phyloP scores from a whole-genome alignment of 2,113 vertebrate species.

The Aptenodytes forsteri region DNA sequence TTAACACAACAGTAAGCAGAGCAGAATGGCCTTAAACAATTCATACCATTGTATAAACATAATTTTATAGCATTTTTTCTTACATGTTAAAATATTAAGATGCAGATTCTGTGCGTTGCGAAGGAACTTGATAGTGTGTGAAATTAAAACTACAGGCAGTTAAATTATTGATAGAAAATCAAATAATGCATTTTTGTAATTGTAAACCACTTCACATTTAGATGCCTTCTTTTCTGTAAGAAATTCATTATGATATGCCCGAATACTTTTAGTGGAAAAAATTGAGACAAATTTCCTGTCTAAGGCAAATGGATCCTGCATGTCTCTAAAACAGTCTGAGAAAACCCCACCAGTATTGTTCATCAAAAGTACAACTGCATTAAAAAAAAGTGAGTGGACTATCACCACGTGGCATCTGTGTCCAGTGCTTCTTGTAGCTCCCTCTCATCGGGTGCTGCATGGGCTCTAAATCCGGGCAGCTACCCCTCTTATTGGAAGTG shows the following conservation, averaged over 20 bases:
- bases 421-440: background rate
- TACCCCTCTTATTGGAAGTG: background rate
- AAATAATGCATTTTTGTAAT: background rate
- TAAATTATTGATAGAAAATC: constrained; percentile 41
- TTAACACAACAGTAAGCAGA: background rate
- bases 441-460: rapidly evolving
- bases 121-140: constrained; percentile 37
- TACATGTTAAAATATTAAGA: background rate
- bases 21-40: background rate
- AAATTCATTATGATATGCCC: background rate
- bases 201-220: background rate
- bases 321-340: background rate
- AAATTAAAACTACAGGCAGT: constrained; percentile 51
- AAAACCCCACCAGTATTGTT: background rate
- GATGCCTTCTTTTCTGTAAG: background rate
- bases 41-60: background rate
- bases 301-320: background rate
- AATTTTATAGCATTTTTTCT: background rate
- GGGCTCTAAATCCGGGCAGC: background rate
- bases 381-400: background rate
- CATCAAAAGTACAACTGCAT: background rate
- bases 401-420: rapidly evolving
- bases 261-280: background rate
- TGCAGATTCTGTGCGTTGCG: background rate
- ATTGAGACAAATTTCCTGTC: background rate